Base-by-base conservation (phyloP, 1,140 invertebrate species). In the Zaprionus africanus region DNA sequence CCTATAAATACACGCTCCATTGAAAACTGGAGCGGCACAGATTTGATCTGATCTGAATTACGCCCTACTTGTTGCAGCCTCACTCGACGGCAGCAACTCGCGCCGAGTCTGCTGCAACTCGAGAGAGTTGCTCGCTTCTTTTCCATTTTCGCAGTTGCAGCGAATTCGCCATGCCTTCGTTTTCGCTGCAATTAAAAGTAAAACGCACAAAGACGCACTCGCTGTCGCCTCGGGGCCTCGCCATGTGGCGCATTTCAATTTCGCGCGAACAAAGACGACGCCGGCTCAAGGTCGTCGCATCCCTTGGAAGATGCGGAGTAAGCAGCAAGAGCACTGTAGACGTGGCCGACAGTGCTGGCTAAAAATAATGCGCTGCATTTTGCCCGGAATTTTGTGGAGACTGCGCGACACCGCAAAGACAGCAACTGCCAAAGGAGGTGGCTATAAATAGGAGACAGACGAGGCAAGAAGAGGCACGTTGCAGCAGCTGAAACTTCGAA, bases 1-100 rank as follows among this genome's bases (percentile, higher is more conserved):
- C 38, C 72, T 67, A 85, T 87, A 87, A 84, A 87, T 88, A 88
- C 83, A 87, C 72, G 78, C 68, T 87, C 82, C 84, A 87, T 87
- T 87, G 78, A 87, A 88, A 88, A 90, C 88, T 88, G 84, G 84
- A 88, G 79, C 85, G 75, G 5, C 58, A 51, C 57, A 56, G 46
- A 17, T 22, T 65, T 65, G 65, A 51, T 34, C 79, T 74, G 65
- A 79, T 72, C 72, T 65, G 61, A 68, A 78, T 73, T 58, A 51
- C 66, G 68, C 68, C 60, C 67, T 60, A 76, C 56, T 76, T 65
- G 54, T 43, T 59, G 43, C 60, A 60, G 53, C 67, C 19, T 64
- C 11, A 17, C 41, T 17, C 31, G 31, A 31, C 28, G 9, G 9
- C 31, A 43, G 41, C 41, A 43, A 43, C n/a, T 17, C n/a, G n/a